Conservation (phyloP, 2,888 invertebrate genomes). For the Torymus aiolomorphi region DNA sequence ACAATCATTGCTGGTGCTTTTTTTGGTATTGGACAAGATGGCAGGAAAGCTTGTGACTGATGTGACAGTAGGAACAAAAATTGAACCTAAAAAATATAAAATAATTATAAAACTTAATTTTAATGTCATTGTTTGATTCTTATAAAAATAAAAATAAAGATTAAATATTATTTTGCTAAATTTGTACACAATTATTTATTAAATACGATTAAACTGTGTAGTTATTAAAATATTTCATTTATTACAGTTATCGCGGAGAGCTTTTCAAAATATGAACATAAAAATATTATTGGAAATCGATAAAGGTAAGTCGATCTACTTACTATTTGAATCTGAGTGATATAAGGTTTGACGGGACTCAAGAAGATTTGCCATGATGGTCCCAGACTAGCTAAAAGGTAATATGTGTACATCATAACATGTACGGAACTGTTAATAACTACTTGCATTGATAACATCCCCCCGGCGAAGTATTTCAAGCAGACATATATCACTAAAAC, state of each 20-base stretch:
- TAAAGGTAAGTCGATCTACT: slow-evolving; percentile 60
- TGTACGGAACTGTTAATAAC: slow-evolving; percentile 82
- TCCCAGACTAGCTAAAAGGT: slow-evolving; percentile 79
- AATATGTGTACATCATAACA: slow-evolving; percentile 86
- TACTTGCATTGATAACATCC: slow-evolving; percentile 79
- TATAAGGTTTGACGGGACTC: slow-evolving; percentile 78
- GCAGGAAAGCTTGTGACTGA: slow-evolving; percentile 76
- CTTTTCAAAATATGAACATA: no score
- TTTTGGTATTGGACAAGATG: slow-evolving; percentile 78
- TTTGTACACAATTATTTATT: no score
- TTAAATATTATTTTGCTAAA: no score
- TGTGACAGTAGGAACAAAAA: slow-evolving; percentile 80
- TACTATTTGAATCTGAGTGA: slow-evolving; percentile 82
- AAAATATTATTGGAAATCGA: no score
- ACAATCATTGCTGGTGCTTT: slow-evolving; percentile 77
- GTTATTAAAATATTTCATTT: no score
- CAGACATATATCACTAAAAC: slow-evolving; percentile 79
- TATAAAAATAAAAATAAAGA: no score
- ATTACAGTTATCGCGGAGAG: no score
- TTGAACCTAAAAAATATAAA: slow-evolving; percentile 80
- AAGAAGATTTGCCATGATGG: slow-evolving; percentile 77
- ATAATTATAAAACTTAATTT: no score
- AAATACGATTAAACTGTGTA: no score
- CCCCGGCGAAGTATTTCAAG: slow-evolving; percentile 81
- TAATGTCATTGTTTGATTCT: no score